Evolutionary conservation across 2,888 invertebrate genomes (phyloP), one percentile per base, ranked within the genome.

Genomic region (Andrena bicolor): DNA sequence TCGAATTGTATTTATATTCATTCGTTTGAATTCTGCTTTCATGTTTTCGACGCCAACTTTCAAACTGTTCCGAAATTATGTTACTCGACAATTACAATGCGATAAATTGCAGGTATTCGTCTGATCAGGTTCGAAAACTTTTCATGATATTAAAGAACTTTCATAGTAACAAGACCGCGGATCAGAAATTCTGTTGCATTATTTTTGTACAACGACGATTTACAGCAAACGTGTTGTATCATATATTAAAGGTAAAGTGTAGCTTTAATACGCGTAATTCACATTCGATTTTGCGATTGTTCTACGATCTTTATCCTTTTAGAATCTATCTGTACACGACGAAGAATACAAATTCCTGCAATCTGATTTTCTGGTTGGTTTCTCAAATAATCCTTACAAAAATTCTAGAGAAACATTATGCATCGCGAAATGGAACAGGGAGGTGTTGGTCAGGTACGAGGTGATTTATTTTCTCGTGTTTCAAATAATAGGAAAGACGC

Each of bases 301-400:
- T 53, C 48, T 41, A 48, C 35, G 41, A 68, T 20, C 48, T 26
- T 16, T 76, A 13, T 63, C 35, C 23, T 76, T 77, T 76, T 79
- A 94, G 94, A 88, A 88, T 77, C 68, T 94, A 4, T 80, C 82
- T 1, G 13, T 74, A 20, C 4, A 26, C 0, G 94, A 95, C 80
- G 94, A 95, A 0, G 94, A 95, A 13, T 96, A 96, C 83, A 94
- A 94, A 0, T 95, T 96, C 86, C 90, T 97, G 0, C 94, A 95
- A 80, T 95, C 97, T 0, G 96, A 97, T 88, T 98, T 96, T 90
- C 94, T 98, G 70, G 96, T 97, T 0, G 98, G 98, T 0, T 95
- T 95, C 76, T 95, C 95, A 75, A 92, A 94, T 1, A 95, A 95
- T 91, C 96, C 96, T 0, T 94, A 94, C 51, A 95, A 95, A 86